A percentile compares a stretch with the other conserved stretches of the same genome.
Evolutionary conservation across 2,888 invertebrate genomes (phyloP).

Genomic region (Deroplatys truncata): DNA sequence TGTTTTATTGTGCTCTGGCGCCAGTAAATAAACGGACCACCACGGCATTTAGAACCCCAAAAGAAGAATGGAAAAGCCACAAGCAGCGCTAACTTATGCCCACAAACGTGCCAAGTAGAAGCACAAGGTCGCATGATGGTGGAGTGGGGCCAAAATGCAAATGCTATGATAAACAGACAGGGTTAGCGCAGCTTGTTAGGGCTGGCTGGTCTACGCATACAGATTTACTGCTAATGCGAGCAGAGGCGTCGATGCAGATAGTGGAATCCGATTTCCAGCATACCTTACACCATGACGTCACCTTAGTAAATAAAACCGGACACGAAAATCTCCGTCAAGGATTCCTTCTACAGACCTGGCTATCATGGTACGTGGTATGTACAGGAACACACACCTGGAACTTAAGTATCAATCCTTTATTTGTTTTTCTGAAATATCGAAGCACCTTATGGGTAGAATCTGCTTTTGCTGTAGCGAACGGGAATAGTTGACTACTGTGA

Average conservation of each 20-base stretch:
- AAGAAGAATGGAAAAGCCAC: neutral
- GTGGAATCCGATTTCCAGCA: neutral
- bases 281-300: neutral
- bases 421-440: too few relatives aligned
- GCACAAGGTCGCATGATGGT: neutral
- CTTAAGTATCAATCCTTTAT: too few relatives aligned
- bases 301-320: neutral
- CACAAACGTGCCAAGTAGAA: neutral
- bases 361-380: neutral
- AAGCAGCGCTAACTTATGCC: neutral
- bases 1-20: too few relatives aligned
- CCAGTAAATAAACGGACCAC: too few relatives aligned
- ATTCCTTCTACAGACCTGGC: neutral
- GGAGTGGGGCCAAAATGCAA: neutral
- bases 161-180: neutral
- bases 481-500: too few relatives aligned
- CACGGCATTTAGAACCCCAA: neutral
- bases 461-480: too few relatives aligned
- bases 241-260: neutral
- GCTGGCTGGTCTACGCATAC: neutral
- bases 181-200: neutral
- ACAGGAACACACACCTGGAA: neutral
- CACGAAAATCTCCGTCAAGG: neutral
- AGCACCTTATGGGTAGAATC: too few relatives aligned
- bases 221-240: neutral